Conservation (phyloP, 2,797 vertebrate species). For the Euphonia xanthogaster region DNA sequence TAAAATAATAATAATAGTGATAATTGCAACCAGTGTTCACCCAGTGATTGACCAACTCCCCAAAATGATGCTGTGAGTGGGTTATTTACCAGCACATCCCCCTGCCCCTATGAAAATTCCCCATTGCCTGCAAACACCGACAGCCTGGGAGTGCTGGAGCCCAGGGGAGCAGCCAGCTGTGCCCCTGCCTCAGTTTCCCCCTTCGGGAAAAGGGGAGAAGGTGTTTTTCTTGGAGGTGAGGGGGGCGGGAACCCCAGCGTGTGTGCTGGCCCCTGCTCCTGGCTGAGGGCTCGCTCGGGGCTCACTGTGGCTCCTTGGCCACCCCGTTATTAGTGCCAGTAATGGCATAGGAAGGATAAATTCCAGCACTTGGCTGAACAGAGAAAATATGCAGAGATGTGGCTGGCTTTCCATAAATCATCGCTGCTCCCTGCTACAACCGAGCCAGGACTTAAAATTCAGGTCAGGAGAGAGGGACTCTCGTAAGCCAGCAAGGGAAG, state of each 20-base stretch:
- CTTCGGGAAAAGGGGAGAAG: not conserved
- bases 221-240: not conserved
- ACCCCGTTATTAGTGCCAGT: conserved; percentile 57
- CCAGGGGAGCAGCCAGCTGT: accelerated
- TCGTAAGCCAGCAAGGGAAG: conserved; percentile 64
- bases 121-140: accelerated
- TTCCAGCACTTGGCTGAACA: conserved; percentile 71
- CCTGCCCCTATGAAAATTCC: accelerated
- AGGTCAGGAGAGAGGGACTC: conserved; percentile 72
- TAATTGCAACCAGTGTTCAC: not conserved
- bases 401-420: conserved; percentile 73
- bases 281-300: not conserved
- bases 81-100: accelerated
- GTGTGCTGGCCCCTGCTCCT: not conserved
- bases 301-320: conserved; percentile 37
- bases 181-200: conserved; percentile 1
- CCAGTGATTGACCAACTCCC: not conserved
- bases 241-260: accelerated
- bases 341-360: conserved; percentile 75
- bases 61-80: not conserved
- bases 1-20: not conserved
- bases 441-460: conserved; percentile 77
- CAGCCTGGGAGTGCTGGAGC: not conserved
- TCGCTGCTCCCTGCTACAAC: not conserved
- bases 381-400: conserved; percentile 72